Conservation (phyloP, 2,113 vertebrate species). For the Mirza zaza region DNA sequence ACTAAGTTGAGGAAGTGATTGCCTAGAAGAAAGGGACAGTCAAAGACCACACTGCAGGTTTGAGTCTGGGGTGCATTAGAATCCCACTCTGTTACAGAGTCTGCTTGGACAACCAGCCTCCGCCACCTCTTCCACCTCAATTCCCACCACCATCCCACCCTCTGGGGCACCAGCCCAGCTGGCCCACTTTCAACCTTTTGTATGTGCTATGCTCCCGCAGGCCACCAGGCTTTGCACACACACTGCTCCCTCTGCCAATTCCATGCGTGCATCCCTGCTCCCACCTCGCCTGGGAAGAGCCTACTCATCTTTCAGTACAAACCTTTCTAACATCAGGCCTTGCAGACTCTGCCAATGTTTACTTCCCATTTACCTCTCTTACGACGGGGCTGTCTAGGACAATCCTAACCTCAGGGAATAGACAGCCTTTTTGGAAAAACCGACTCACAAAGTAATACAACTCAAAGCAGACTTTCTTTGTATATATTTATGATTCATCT, state of each 20-base stretch:
- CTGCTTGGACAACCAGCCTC: background rate
- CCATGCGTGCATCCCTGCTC: fast-evolving
- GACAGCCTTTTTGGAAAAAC: background rate
- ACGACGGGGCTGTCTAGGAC: background rate
- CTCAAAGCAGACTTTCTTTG: background rate
- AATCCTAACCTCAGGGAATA: background rate
- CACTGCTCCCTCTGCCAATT: background rate
- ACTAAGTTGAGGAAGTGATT: background rate
- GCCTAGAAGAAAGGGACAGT: background rate
- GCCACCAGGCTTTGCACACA: background rate
- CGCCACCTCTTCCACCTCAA: background rate
- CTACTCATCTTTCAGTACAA: background rate
- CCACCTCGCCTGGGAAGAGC: background rate
- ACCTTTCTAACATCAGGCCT: background rate
- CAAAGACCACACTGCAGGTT: background rate
- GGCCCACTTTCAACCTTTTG: background rate
- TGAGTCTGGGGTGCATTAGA: background rate
- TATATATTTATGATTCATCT: slow-evolving; percentile 17
- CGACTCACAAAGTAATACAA: background rate
- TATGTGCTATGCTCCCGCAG: fast-evolving
- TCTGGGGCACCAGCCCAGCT: background rate
- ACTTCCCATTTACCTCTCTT: background rate
- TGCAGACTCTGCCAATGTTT: background rate
- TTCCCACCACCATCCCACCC: background rate
- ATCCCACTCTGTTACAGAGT: background rate